Percentiles rank a stretch among this genome's conserved stretches.
Evolutionary conservation across 2,888 invertebrate species (phyloP).

Genomic region (Leucozona laternaria): DNA sequence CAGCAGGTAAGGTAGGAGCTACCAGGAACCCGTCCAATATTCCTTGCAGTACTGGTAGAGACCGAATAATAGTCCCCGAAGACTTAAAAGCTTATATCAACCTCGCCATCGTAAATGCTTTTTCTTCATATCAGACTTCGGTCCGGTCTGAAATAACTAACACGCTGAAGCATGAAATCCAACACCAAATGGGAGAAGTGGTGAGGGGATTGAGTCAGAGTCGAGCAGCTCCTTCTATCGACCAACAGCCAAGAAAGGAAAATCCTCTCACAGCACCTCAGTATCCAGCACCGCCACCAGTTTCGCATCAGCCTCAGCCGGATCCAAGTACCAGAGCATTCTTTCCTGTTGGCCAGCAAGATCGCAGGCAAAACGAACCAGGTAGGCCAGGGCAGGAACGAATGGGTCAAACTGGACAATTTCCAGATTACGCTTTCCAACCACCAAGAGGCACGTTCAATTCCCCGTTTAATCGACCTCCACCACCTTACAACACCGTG

Average conservation of each 20-base stretch:
- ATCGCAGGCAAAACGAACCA: background rate
- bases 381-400: background rate
- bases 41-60: background rate
- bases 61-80: background rate
- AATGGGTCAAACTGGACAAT: background rate
- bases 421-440: background rate
- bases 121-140: background rate
- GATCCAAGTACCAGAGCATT: background rate
- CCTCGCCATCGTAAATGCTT: background rate
- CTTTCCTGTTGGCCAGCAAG: background rate
- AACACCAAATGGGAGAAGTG: background rate
- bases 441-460: background rate
- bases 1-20: background rate
- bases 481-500: background rate
- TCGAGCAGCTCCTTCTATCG: background rate
- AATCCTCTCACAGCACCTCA: background rate
- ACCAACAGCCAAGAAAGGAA: background rate
- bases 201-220: background rate
- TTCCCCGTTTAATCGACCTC: background rate
- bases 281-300: background rate
- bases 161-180: background rate
- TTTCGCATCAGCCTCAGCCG: background rate
- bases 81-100: background rate
- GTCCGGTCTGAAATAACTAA: background rate
- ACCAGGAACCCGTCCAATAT: background rate